Evolutionary conservation across 2,888 invertebrate genomes (phyloP), one percentile per base, ranked within the genome.

Genomic region (Drosophila aldrichi): DNA sequence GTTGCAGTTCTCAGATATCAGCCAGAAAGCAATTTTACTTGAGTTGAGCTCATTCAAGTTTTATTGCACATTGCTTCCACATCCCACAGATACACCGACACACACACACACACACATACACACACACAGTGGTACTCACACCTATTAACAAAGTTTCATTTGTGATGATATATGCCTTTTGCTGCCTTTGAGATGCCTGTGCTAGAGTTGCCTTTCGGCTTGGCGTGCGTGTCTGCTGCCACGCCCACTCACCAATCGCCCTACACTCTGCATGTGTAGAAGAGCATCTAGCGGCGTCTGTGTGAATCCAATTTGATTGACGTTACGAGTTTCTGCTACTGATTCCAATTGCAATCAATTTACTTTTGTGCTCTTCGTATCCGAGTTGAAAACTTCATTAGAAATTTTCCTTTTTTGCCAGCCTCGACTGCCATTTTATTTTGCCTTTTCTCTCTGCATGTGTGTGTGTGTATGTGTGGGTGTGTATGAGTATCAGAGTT

Each of bases 301-400:
- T 85, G 88, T 84, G 86, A 86, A 86, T 89, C 82, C 89, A 87
- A 86, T 86, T 86, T 89, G 89, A 86, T 86, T 86, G 86, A 89
- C 86, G 89, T 89, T 89, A 88, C 86, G 89, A 86, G 85, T 79
- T 85, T 74, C 88, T 86, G 86, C 89, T 84, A 85, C 86, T 86
- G 89, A 86, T 86, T 84, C 89, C 86, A 86, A 86, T 86, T 86
- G 86, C 89, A 86, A 86, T 86, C 86, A 86, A 86, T 86, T 86
- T 86, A 89, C 86, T 86, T 86, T 86, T 86, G 86, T 86, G 85
- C 84, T 81, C 68, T 68, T 80, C 82, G 84, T 76, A 84, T 88
- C 81, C 87, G 77, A 85, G 89, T 86, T 86, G 85, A 89, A 86
- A 86, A 89, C 86, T 86, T 89, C 89, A 86, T 86, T 86, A 86